Conservation (phyloP, 2,888 invertebrate genomes). For the Agrotis clavis region DNA sequence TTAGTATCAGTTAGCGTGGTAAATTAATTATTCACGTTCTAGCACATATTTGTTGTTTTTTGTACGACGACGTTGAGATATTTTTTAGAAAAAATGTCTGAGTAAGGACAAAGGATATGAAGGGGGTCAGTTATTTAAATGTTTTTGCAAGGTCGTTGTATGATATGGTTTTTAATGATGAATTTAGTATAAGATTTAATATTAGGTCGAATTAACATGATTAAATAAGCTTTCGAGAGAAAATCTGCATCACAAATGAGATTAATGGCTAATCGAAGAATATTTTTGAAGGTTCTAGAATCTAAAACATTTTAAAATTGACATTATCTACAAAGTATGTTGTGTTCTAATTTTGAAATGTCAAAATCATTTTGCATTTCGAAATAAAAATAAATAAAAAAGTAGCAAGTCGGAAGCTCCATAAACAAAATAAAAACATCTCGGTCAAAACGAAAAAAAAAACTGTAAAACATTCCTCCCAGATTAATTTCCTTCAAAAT, state of each 20-base stretch:
- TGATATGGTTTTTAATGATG: constrained; percentile 9
- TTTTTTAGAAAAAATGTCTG: constrained; percentile 15
- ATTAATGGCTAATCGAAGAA: no score
- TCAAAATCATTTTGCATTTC: background rate
- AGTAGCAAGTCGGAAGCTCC: background rate
- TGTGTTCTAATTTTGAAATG: no score
- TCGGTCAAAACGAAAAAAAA: background rate
- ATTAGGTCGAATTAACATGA: background rate
- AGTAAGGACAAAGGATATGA: constrained; percentile 39
- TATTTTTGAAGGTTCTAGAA: no score
- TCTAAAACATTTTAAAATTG: no score
- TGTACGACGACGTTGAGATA: constrained; percentile 4
- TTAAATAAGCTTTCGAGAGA: background rate
- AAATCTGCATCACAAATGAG: background rate
- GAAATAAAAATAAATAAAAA: background rate
- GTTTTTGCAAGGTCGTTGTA: constrained; percentile 21
- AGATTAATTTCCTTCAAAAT: background rate
- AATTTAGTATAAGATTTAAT: background rate
- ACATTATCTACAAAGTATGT: no score
- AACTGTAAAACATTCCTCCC: background rate
- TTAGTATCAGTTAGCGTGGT: constrained; percentile 40
- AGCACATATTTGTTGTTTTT: constrained; percentile 41
- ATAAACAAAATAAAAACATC: background rate
- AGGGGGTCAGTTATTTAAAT: constrained; percentile 29
- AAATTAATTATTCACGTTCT: constrained; percentile 62